phyloP scores from a whole-genome alignment of 2,113 vertebrate genomes.

The Fregetta grallaria region DNA sequence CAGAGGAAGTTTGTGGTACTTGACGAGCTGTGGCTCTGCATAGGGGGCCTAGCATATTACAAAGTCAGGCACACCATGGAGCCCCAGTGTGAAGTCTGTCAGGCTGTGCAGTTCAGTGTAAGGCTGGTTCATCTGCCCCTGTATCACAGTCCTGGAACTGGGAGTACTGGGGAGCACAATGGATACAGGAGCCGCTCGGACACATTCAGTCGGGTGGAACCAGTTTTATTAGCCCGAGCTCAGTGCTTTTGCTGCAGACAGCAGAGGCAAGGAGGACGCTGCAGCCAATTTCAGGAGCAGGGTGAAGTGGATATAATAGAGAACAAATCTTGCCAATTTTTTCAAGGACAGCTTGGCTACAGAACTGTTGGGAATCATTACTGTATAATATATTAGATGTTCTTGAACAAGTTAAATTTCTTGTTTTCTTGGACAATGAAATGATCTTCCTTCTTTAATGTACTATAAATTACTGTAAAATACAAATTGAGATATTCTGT shows the following conservation, averaged over 20 bases:
- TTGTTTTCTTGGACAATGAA: background rate
- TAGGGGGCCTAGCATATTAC: background rate
- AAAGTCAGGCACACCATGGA: background rate
- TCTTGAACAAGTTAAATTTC: slow-evolving; percentile 15
- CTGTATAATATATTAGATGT: slow-evolving; percentile 8
- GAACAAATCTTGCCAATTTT: background rate
- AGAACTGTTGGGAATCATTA: background rate
- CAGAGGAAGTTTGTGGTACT: background rate
- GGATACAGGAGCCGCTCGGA: rapidly evolving
- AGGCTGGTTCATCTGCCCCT: background rate
- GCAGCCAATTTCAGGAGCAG: background rate
- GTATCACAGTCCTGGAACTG: background rate
- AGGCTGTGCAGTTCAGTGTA: background rate
- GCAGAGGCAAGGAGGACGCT: background rate
- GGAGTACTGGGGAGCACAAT: background rate
- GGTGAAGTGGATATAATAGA: background rate
- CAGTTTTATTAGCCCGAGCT: background rate
- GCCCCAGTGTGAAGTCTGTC: background rate
- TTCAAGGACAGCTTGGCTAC: background rate
- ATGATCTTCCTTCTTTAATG: background rate
- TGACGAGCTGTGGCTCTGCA: background rate
- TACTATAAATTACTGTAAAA: background rate
- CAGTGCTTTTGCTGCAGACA: background rate
- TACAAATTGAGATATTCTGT: slow-evolving; percentile 29
- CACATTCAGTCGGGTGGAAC: rapidly evolving